Base-by-base conservation (phyloP, 2,888 invertebrate genomes). In the Agrotis ipsilon region DNA sequence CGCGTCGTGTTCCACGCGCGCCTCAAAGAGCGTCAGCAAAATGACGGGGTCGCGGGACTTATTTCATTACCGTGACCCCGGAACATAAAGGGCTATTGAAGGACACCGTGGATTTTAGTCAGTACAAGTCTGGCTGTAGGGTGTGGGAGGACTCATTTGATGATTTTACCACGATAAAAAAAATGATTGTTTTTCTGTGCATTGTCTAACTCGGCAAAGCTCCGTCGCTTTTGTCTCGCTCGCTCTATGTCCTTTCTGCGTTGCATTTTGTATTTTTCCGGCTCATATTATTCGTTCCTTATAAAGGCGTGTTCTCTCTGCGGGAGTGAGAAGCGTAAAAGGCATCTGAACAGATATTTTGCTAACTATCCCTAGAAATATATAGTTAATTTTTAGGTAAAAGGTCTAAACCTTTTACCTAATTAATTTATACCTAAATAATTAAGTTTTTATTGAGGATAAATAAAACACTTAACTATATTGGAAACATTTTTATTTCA, bases 151-250 rank as follows among this genome's bases (percentile, higher is more conserved):
- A n/a, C n/a, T n/a, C n/a, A n/a, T n/a, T n/a, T n/a, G n/a, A n/a
- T n/a, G n/a, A n/a, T n/a, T n/a, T n/a, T n/a, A n/a, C n/a, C n/a
- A n/a, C n/a, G n/a, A n/a, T n/a, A n/a, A n/a, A n/a, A n/a, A n/a
- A n/a, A n/a, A n/a, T n/a, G n/a, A n/a, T 62, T 24, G 3, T 65
- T 46, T 48, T 65, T 65, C 21, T 48, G 21, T 46, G 60, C 60
- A 21, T 60, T 18, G 46, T 46, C 45, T 65, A 19, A 60, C 13
- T 60, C 45, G 19, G 45, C 45, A 19, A 27, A 11, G 9, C 13
- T 59, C 13, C 19, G 16, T 46, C 19, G 19, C 13, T 64, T 64
- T 45, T 19, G 16, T n/a, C 24, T 64, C 24, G 19, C 59, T 19
- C 19, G 43, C 16, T 4, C 59, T 19, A 7, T 58, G 43, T 64